Base-by-base conservation (phyloP, 1,140 invertebrate genomes). In the Chironomus striatipennis region DNA sequence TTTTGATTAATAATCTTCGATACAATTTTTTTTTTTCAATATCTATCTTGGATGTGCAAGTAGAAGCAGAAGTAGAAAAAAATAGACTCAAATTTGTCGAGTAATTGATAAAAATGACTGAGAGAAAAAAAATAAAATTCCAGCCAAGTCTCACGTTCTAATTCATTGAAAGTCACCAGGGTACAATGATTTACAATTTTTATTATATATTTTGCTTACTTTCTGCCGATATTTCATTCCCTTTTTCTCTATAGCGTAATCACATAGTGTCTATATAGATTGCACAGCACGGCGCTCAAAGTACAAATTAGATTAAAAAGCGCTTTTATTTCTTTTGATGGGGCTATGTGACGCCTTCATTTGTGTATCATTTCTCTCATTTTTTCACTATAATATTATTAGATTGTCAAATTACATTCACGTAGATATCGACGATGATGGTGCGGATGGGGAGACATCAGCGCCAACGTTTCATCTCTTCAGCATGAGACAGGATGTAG, bases 101-200 rank as follows among this genome's bases (percentile, higher is more conserved):
- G 65, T 70, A 70, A 70, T 70, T 70, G 65, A 70, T 70, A 70
- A 70, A 70, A 70, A 70, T 70, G 65, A 70, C 47, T 57, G 47
- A 12, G 24, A 34, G 5, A 34, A 34, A 34, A 34, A 34, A 34
- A 2, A 34, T 34, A 34, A 34, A 34, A 34, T 57, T 57, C n/a
- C 12, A 57, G 12, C 12, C 47, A 57, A n/a, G 12, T 57, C n/a
- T 15, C 43, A 47, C 43, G 43, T 47, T 47, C 43, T 15, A 15
- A 2, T 34, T 34, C 5, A 34, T 34, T 34, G 24, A 34, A 34
- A 57, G 47, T 57, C 47, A 57, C 47, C 47, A 15, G 47, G 47
- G 47, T 57, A n/a, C 47, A 57, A 57, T 57, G 47, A 57, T 57
- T 57, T 10, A 57, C 24, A 34, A 34, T 34, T 34, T 34, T 34